Base-by-base conservation (phyloP, 2,797 vertebrate species). In the Otolemur crassicaudatus region DNA sequence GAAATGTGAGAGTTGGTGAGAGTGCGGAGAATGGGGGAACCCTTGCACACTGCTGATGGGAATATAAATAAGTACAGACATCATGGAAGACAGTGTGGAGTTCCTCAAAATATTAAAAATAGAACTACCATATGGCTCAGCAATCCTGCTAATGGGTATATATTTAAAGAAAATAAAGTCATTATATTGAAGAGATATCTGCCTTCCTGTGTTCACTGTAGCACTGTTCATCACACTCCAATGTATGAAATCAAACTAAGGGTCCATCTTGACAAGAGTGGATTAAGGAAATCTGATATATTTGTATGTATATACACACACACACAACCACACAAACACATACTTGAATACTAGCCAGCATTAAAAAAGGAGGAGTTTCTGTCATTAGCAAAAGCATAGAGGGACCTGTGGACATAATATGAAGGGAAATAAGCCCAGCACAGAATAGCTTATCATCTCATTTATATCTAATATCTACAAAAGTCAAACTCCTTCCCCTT, bases 401-500 rank as follows among this genome's bases (percentile, higher is more conserved):
- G 53, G 10, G 29, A 77, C 29, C 29, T 77, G 10, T 22, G 29
- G 29, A 76, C n/a, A 76, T 4, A 23, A 72, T 37, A 22, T 34
- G 31, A 76, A 53, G 46, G 17, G 16, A n/a, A 53, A 49, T 76
- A 22, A 53, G 29, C 46, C 75, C 22, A 3, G 31, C 5, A 77
- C 9, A n/a, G 75, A 77, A 11, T 77, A 53, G 29, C 53, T 29
- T 49, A 22, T 53, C 0, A 53, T 53, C 5, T n/a, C 4, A 27
- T 23, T 58, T 58, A 13, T 53, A 69, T 14, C 9, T 76, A 70
- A 31, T 10, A 53, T 31, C 3, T 34, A 34, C 17, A 20, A 34
- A n/a, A 69, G 31, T 34, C 31, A 19, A 34, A 69, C 84, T 46
- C 3, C 0, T 98, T 99, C 99, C 99, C 99, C 99, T 99, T 99